Evolutionary conservation across 2,888 invertebrate genomes (phyloP), one percentile per base, ranked within the genome.

Genomic region (Epistrophella euchroma): DNA sequence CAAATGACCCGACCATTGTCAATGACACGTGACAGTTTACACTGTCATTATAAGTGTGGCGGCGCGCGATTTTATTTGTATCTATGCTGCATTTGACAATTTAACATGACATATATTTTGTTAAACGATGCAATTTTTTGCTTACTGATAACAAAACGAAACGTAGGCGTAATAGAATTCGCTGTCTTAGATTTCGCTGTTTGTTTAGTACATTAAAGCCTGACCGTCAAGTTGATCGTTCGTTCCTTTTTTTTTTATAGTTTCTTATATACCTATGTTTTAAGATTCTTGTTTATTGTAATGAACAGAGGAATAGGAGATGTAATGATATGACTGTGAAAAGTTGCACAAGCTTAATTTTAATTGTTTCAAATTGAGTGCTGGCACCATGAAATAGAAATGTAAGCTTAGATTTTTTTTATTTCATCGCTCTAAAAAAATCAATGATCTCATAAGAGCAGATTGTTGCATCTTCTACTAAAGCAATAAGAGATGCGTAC

Each of bases 11-110:
- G 62, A 85, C 85, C 85, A 85, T 70, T 77, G 85, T 50, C 81
- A 85, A 62, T 81, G 85, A 85, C 85, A 85, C 85, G 85, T 85
- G 85, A 85, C 85, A 85, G 66, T 71, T 68, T 22, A 50, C 50
- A 68, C 19, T 68, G 64, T 47, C 19, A 37, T 68, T 68, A 79
- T 66, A 60, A 62, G 17, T 56, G 22, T 62, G 70, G 60, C 56
- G 74, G 52, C 28, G n/a, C n/a, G 45, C 19, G n/a, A 32, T 40
- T 60, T 58, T 62, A 19, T 47, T 47, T 47, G 4, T 37, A 60
- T 60, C 73, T 75, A 77, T 84, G 83, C 70, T 84, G 71, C 73
- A 77, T 71, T 70, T 64, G 15, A 7, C 64, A 72, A 76, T 52
- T 25, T 32, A 66, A 43, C 32, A 25, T 32, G 35, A 52, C 60